Base-by-base conservation (phyloP, 2,888 invertebrate genomes). In the Unio pictorum region DNA sequence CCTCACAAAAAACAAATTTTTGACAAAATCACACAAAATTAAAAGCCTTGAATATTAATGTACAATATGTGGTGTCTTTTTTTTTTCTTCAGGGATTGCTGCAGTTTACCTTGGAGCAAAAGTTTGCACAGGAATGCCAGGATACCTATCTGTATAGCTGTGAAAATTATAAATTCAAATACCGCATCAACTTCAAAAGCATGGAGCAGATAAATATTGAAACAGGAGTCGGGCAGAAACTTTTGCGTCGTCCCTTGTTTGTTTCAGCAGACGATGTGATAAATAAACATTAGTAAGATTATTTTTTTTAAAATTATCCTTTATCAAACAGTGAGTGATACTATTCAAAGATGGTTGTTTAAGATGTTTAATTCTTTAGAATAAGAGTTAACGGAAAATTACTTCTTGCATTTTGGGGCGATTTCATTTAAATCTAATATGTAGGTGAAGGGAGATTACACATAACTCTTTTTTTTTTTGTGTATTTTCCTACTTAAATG, bases 191-290 rank as follows among this genome's bases (percentile, higher is more conserved):
- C 26, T 74, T 77, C 56, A 20, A 57, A 26, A 55, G 56, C 61
- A 76, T 76, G 76, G 67, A n/a, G 8, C 76, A 74, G 62, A 17
- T 20, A 18, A 77, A 77, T 34, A 61, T 77, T 3, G 73, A 71
- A 54, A 73, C 72, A 4, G 26, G 66, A n/a, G 71, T 64, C 64
- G 15, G 8, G 8, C 57, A 74, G 20, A 20, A 62, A 18, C 57
- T 74, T 17, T 54, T 59, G 11, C 62, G 74, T 45, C 56, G 74
- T 7, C 76, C 76, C 7, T 11, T 71, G 4, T 66, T 76, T 55
- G 70, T 76, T 3, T 56, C 68, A 1, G 54, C 30, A 20, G 28
- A 55, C 3, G 64, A 73, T 56, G 67, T 73, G 17, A 5, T 20
- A 15, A 58, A 26, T 11, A 55, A 57, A 28, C 30, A 23, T 28